Evolutionary conservation across 2,113 vertebrate genomes (phyloP).

Genomic region (Lepus timidus): DNA sequence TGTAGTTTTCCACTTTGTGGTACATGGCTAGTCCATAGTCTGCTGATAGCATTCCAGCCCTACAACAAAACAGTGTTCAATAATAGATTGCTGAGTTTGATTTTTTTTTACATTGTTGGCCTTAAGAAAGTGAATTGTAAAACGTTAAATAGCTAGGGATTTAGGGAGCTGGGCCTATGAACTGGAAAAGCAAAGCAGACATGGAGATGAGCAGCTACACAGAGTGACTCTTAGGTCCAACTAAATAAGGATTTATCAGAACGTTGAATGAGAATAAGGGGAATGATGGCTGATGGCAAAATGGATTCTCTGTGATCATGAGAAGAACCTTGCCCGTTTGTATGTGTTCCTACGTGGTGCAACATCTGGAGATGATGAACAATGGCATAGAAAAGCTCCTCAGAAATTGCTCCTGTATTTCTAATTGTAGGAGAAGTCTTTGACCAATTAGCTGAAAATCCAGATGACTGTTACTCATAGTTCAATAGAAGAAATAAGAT

Average conservation of each 20-base stretch:
- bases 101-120: background rate
- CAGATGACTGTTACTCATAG: background rate
- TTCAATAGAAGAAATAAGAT: background rate
- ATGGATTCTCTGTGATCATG: background rate
- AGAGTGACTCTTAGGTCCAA: background rate
- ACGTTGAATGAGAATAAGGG: background rate
- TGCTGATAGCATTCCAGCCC: background rate
- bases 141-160: background rate
- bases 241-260: background rate
- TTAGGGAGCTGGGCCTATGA: background rate
- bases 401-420: background rate
- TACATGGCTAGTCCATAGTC: background rate
- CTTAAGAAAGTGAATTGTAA: background rate
- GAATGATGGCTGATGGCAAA: background rate
- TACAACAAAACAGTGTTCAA: slow-evolving; percentile 31
- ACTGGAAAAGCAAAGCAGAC: background rate
- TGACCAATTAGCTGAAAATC: background rate
- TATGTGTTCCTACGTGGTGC: background rate
- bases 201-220: background rate
- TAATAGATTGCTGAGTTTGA: background rate
- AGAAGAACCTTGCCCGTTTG: background rate
- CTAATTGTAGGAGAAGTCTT: slow-evolving; percentile 25
- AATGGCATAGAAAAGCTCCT: background rate
- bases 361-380: background rate
- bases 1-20: background rate